Conservation (phyloP, 2,113 vertebrate species). For the Podarcis raffonei region DNA sequence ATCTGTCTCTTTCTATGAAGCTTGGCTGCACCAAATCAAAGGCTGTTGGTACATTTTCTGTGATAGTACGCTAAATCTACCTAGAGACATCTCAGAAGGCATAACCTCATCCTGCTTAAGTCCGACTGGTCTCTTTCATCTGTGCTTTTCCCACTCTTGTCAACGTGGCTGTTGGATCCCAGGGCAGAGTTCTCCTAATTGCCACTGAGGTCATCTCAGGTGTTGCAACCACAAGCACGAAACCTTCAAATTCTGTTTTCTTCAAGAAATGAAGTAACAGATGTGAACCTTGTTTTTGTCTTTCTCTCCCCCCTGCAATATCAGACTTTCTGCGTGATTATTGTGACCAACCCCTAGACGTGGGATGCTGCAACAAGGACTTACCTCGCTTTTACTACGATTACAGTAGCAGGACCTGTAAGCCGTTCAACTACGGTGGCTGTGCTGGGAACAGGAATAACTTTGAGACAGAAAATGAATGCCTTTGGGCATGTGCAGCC, state of each 20-base stretch:
- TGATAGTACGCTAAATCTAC: too few species aligned
- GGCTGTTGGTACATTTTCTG: too few species aligned
- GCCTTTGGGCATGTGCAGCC: neutral
- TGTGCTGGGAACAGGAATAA: slow-evolving; percentile 9
- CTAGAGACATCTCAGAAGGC: too few species aligned
- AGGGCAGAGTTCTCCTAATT: too few species aligned
- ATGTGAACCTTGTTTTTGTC: neutral
- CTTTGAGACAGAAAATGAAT: neutral
- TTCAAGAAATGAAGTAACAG: neutral
- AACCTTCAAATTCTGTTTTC: neutral
- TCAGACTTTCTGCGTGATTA: neutral
- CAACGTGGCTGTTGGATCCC: too few species aligned
- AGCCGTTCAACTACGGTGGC: neutral
- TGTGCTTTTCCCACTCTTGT: too few species aligned
- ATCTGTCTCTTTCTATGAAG: too few species aligned
- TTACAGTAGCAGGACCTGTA: neutral
- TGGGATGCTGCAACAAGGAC: neutral
- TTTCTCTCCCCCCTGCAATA: neutral
- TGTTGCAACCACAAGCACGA: neutral
- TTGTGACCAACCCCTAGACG: neutral
- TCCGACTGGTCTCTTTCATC: too few species aligned
- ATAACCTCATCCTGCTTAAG: too few species aligned
- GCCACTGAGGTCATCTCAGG: too few species aligned
- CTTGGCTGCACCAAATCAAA: too few species aligned
- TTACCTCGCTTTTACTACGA: slow-evolving; percentile 2